Evolutionary conservation across 2,888 invertebrate genomes (phyloP).

Genomic region (Tinea trinotella): DNA sequence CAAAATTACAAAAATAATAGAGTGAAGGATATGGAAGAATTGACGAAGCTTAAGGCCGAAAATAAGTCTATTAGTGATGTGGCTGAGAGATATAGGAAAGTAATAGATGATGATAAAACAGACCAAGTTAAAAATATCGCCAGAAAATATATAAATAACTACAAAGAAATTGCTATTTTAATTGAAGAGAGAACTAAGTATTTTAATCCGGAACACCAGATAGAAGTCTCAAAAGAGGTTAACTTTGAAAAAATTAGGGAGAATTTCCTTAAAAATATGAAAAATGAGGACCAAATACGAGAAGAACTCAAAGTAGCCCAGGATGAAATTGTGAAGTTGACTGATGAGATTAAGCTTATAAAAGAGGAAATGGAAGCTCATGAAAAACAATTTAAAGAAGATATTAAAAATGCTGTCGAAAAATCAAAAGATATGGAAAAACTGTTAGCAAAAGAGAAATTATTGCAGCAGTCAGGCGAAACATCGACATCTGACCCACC

Average conservation of each 20-base stretch:
- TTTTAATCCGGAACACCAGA: too few species aligned
- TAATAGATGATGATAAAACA: constrained; percentile 88
- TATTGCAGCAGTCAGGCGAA: constrained; percentile 72
- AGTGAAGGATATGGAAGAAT: constrained; percentile 73
- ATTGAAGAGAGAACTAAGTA: constrained; percentile 53
- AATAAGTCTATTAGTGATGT: constrained; percentile 73
- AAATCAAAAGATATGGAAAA: constrained; percentile 81
- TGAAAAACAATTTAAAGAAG: constrained; percentile 54
- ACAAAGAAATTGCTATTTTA: constrained; percentile 41
- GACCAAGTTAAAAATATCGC: background rate
- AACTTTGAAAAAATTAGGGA: constrained; percentile 76
- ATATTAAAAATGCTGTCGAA: constrained; percentile 76
- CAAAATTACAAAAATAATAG: constrained; percentile 71
- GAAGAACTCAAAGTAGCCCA: constrained; percentile 81
- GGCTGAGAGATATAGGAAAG: constrained; percentile 90
- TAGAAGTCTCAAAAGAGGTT: too few species aligned
- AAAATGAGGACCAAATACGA: constrained; percentile 77
- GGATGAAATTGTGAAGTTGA: constrained; percentile 79
- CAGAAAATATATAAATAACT: background rate
- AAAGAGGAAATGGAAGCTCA: constrained; percentile 69
- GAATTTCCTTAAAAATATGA: constrained; percentile 74
- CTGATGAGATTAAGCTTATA: constrained; percentile 77
- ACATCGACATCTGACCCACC: constrained; percentile 69
- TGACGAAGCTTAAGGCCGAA: constrained; percentile 75
- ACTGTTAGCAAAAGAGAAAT: constrained; percentile 77